Evolutionary conservation across 2,888 invertebrate species (phyloP).

Genomic region (Tetrapedia diversipes): DNA sequence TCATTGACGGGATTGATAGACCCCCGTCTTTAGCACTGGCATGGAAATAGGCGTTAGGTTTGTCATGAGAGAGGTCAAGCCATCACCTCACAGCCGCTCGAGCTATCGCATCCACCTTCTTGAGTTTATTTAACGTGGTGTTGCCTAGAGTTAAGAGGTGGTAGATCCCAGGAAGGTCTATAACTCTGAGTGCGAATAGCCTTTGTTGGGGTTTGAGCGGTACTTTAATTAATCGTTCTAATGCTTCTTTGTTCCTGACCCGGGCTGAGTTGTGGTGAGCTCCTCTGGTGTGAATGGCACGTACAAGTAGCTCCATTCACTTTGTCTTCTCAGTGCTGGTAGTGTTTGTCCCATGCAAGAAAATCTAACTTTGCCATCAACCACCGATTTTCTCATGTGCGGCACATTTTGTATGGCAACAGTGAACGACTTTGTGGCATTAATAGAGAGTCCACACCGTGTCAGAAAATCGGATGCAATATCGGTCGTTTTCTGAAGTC

Average conservation of each 20-base stretch:
- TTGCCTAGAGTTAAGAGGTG: not conserved
- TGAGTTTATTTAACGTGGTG: not conserved
- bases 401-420: constrained; percentile 45
- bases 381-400: constrained; percentile 43
- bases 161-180: not conserved
- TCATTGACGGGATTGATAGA: too few relatives aligned
- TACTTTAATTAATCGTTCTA: not conserved
- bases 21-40: not conserved
- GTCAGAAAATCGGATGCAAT: not conserved
- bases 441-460: constrained; percentile 33
- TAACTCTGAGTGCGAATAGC: not conserved
- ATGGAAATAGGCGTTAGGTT: not conserved
- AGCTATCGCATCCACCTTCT: not conserved
- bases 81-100: not conserved
- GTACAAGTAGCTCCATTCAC: not conserved
- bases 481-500: constrained; percentile 29
- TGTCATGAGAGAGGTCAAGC: not conserved
- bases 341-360: not conserved
- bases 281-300: constrained; percentile 7
- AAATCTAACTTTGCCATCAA: not conserved
- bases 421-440: constrained; percentile 32
- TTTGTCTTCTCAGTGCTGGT: not conserved
- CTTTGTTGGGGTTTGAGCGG: constrained; percentile 17
- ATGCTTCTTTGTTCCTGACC: not conserved
- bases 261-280: not conserved